Percentiles rank a stretch among this genome's conserved stretches.
Evolutionary conservation across 2,888 invertebrate species (phyloP).

Genomic region (Camponotus fellah): DNA sequence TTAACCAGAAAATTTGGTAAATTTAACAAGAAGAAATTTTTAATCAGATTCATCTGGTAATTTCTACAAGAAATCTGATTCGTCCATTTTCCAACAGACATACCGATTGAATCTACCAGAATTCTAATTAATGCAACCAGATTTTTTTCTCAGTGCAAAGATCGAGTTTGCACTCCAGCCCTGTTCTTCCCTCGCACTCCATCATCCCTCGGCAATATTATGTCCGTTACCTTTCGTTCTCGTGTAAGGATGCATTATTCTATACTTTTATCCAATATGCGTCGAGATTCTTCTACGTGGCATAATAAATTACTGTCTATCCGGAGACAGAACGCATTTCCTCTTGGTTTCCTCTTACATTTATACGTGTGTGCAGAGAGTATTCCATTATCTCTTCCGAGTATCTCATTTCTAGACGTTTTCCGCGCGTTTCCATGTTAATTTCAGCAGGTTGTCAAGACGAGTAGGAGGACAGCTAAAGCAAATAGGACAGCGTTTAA

Average conservation of each 20-base stretch:
- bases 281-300: background rate
- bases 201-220: background rate
- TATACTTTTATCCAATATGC: background rate
- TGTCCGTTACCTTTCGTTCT: background rate
- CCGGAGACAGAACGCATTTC: background rate
- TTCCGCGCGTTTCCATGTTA: background rate
- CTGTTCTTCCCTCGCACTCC: background rate
- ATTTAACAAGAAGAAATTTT: no score
- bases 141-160: no score
- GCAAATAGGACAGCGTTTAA: background rate
- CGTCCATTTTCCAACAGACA: no score
- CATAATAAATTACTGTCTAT: constrained; percentile 37
- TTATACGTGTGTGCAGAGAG: no score
- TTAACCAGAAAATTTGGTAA: no score
- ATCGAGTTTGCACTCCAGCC: no score
- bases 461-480: background rate
- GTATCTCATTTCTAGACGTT: background rate
- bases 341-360: background rate
- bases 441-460: background rate
- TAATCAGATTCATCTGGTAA: no score
- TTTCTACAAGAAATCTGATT: no score
- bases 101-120: no score
- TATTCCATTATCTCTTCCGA: background rate
- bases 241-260: constrained; percentile 22
- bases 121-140: no score